Percentiles rank a stretch among this genome's conserved stretches.
Conservation (phyloP, 2,888 invertebrate genomes). For the Xylota sylvarum region DNA sequence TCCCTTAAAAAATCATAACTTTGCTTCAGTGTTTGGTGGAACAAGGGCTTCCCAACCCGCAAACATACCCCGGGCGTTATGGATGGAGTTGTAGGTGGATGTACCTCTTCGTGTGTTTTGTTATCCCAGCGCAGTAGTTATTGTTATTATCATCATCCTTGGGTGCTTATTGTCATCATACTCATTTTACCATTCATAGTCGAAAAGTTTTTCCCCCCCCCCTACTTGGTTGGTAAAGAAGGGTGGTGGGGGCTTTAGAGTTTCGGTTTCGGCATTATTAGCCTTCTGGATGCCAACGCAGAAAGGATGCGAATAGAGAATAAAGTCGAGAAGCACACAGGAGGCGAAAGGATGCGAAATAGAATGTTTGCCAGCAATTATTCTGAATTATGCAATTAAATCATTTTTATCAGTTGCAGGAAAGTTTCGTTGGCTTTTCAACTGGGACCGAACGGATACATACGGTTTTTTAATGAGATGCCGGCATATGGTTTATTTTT, state of each 20-base stretch:
- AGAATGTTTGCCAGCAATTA: constrained; percentile 66
- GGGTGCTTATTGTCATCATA: constrained; percentile 69
- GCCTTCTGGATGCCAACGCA: constrained; percentile 26
- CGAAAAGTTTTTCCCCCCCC: constrained; percentile 46
- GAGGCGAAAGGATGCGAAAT: constrained; percentile 29
- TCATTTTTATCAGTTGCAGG: constrained; percentile 69
- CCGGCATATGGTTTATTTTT: constrained; percentile 56
- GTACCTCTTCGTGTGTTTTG: constrained; percentile 26
- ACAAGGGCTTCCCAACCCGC: constrained; percentile 25
- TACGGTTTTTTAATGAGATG: constrained; percentile 58
- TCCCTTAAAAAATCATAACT: constrained; percentile 21
- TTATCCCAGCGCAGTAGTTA: constrained; percentile 52
- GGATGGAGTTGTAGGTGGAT: neutral
- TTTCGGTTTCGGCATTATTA: constrained; percentile 39
- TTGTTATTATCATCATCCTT: constrained; percentile 66
- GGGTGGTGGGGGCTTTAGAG: neutral
- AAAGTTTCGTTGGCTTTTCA: constrained; percentile 51
- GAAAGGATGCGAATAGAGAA: neutral
- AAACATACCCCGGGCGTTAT: neutral
- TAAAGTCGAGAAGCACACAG: neutral
- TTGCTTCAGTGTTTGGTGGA: constrained; percentile 18
- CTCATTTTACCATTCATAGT: constrained; percentile 60
- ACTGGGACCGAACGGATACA: constrained; percentile 17
- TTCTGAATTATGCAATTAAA: constrained; percentile 69
- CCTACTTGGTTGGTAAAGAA: too few relatives aligned